Evolutionary conservation across 2,888 invertebrate genomes (phyloP), one percentile per base, ranked within the genome.

Genomic region (Leptura quadrifasciata): DNA sequence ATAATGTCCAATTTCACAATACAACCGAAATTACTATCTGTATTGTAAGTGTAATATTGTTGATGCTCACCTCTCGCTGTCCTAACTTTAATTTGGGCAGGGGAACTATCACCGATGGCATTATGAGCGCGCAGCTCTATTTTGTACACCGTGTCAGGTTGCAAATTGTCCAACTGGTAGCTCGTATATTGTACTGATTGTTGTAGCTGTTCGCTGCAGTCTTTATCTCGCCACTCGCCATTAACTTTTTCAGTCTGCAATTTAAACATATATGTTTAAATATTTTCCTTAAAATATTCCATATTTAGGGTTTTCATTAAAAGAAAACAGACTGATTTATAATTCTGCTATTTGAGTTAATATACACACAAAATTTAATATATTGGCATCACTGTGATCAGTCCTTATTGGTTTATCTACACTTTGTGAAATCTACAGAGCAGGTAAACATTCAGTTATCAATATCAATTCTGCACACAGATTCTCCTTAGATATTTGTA

Each of bases 91-190:
- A 96, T 92, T 86, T 93, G 92, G 57, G 95, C 94, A 0, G 96
- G 94, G 76, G 92, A 91, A 85, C 97, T 96, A 89, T 91, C 94
- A 74, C 97, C 98, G 79, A 97, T 94, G 24, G 92, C 90, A 89
- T 98, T 98, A 88, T 95, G 95, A 60, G 97, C 98, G 82, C 93
- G 91, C 74, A 98, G 91, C 86, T 96, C 95, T 85, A 97, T 94
- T 86, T 93, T 93, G 91, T 98, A 98, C 81, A 93, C 93, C 5
- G 96, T 95, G 87, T 96, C 95, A 0, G 97, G 93, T 71, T 91
- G 90, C 20, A 98, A 91, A 17, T 91, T 90, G 79, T 91, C 91
- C 86, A 97, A 91, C 89, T 94, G 94, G 83, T 92, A 93, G 78
- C 89, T 91, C 72, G 93, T 93, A 75, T 93, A 93, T 82, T 92